Conservation (phyloP, 2,888 invertebrate species). For the Epirrhoe alternata region DNA sequence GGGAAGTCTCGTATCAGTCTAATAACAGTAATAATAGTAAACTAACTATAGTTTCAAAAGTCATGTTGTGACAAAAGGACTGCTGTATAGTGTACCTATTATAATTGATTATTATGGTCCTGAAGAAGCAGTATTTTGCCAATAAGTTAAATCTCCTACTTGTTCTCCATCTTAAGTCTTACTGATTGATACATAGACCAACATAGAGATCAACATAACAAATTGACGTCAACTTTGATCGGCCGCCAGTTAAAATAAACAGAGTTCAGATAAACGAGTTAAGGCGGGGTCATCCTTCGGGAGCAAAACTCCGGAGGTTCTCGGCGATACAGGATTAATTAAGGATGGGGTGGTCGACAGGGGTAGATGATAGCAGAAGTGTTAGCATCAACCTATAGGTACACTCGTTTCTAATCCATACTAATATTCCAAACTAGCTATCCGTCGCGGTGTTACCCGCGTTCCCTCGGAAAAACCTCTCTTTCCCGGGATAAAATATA, state of each 20-base stretch:
- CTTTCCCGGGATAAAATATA: too few relatives aligned
- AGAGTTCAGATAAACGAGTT: constrained; percentile 61
- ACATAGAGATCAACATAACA: constrained; percentile 6
- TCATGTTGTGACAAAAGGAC: constrained; percentile 86
- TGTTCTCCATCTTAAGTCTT: background rate
- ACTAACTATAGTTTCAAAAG: too few relatives aligned
- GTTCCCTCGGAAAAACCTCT: too few relatives aligned
- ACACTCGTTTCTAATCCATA: background rate
- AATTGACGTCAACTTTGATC: constrained; percentile 33
- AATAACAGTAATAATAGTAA: too few relatives aligned
- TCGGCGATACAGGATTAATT: constrained; percentile 79
- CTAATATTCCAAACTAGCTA: too few relatives aligned
- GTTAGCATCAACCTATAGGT: background rate
- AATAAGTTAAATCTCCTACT: constrained; percentile 20
- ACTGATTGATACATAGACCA: background rate
- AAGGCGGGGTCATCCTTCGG: constrained; percentile 72
- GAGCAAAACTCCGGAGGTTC: constrained; percentile 65
- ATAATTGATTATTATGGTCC: constrained; percentile 75
- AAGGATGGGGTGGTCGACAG: constrained; percentile 73
- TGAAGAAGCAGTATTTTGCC: constrained; percentile 59
- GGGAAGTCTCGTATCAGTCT: too few relatives aligned
- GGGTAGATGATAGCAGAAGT: constrained; percentile 50
- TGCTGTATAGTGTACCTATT: constrained; percentile 12
- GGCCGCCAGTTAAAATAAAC: constrained; percentile 49
- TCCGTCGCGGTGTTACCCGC: too few relatives aligned